Base-by-base conservation (phyloP, 1,140 invertebrate genomes). In the Triops longicaudatus region DNA sequence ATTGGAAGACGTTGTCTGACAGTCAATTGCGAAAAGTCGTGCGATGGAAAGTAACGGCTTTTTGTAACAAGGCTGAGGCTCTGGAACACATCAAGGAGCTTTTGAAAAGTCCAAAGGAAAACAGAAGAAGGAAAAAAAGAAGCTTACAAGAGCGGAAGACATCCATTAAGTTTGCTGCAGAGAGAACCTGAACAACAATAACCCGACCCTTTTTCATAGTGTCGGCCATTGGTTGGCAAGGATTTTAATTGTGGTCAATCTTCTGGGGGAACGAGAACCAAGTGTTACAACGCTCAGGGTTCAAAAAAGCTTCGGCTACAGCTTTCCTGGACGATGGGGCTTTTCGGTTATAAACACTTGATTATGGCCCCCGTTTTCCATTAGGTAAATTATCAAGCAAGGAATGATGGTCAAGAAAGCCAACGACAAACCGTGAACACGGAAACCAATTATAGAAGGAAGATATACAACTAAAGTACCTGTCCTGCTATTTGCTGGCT, bases 11-110 rank as follows among this genome's bases (percentile, higher is more conserved):
- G 50, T 63, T 63, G 50, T 63, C 17, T 63, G 50, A 17, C n/a
- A 63, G 50, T 63, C 50, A 63, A 63, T 63, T 63, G 50, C 50
- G n/a, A 63, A 63, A 63, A 63, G 50, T 63, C 50, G 50, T 63
- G 50, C 50, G 50, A 63, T 63, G 50, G 50, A 63, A 63, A 63
- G 50, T 63, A 63, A 63, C 50, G 50, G 50, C 50, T 63, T 63
- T 63, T 63, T 63, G 50, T 63, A 22, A 17, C 50, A 63, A 63
- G 14, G 50, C 22, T 63, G 50, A 22, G 22, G 50, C 50, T 63
- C 50, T 63, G 50, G 50, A 63, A 63, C 50, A 63, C 50, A 63
- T 63, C 50, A 63, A 63, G 50, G 50, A 17, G 50, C 50, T 63
- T 22, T 22, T 63, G 50, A n/a, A 63, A 63, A 63, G 10, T 22